Evolutionary conservation across 1,140 invertebrate genomes (phyloP).

Genomic region (Campoletis sonorensis): DNA sequence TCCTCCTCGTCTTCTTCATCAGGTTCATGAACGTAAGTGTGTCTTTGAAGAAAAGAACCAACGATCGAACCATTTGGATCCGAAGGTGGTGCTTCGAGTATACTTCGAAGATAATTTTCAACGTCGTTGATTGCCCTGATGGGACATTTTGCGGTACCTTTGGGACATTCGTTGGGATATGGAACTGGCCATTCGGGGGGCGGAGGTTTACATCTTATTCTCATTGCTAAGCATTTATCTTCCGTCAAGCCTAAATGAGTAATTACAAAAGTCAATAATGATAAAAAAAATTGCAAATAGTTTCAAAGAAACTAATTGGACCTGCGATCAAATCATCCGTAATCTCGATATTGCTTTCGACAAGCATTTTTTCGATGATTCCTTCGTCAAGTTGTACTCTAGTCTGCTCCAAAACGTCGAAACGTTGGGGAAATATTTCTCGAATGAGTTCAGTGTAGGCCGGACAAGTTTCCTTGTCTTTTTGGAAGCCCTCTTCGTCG

Average conservation of each 20-base stretch:
- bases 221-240: slow-evolving; percentile 62
- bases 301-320: slow-evolving; percentile 35
- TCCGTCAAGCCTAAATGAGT: slow-evolving; percentile 57
- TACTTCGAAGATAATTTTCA: slow-evolving; percentile 64
- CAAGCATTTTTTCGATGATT: slow-evolving; percentile 59
- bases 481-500: slow-evolving; percentile 56
- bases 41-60: slow-evolving; percentile 55
- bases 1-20: slow-evolving; percentile 54
- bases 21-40: slow-evolving; percentile 53
- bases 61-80: slow-evolving; percentile 44
- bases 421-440: slow-evolving; percentile 63
- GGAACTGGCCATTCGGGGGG: slow-evolving; percentile 62
- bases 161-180: slow-evolving; percentile 61
- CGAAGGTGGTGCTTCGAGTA: slow-evolving; percentile 54
- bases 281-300: too few species aligned
- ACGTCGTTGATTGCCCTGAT: slow-evolving; percentile 64
- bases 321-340: slow-evolving; percentile 60
- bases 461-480: slow-evolving; percentile 61
- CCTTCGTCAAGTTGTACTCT: slow-evolving; percentile 60
- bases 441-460: slow-evolving; percentile 64
- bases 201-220: slow-evolving; percentile 63
- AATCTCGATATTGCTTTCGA: slow-evolving; percentile 60
- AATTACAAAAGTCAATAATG: not conserved
- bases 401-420: slow-evolving; percentile 65
- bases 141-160: slow-evolving; percentile 55